Base-by-base conservation (phyloP, 2,888 invertebrate species). In the Schrankia costaestrigalis region DNA sequence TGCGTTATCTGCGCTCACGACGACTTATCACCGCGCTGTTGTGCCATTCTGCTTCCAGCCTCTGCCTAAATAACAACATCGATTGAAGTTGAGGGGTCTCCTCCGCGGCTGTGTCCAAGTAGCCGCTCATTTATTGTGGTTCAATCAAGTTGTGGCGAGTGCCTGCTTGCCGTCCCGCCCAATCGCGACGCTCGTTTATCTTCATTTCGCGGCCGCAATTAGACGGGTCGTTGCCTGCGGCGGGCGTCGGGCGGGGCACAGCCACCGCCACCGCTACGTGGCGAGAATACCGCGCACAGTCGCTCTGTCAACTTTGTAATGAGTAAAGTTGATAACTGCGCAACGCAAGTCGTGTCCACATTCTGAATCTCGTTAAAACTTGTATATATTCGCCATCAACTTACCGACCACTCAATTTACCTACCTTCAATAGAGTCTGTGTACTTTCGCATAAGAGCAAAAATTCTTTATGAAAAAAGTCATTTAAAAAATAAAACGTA, bases 161-260 rank as follows among this genome's bases (percentile, higher is more conserved):
- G 56, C 55, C 46, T 44, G 54, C 43, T 28, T 59, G 36, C 69
- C 71, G 88, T 87, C 90, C 85, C 82, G 84, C 75, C 90, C 90
- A 86, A 90, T 90, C 89, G 89, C 88, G 79, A 76, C 77, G 87
- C 89, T 91, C 91, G 90, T 91, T 90, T 89, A 90, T 91, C 91
- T 91, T 91, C 91, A 91, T 91, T 91, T 82, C 78, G 89, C 85
- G 86, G 88, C 87, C 90, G 87, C 91, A 91, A 91, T 91, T 91
- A 91, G 90, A 91, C 89, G 91, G 90, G 89, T 90, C 90, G 90
- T 90, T 90, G 91, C 87, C 85, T 88, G 88, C 86, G 80, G 78
- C 35, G 30, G 27, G 36, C 39, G 42, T 63, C 70, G 72, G 64
- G 56, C 47, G 59, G 69, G 67, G 64, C 67, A n/a, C n/a, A n/a